Conservation (phyloP, 2,888 invertebrate genomes). For the Eucera pruinosa region DNA sequence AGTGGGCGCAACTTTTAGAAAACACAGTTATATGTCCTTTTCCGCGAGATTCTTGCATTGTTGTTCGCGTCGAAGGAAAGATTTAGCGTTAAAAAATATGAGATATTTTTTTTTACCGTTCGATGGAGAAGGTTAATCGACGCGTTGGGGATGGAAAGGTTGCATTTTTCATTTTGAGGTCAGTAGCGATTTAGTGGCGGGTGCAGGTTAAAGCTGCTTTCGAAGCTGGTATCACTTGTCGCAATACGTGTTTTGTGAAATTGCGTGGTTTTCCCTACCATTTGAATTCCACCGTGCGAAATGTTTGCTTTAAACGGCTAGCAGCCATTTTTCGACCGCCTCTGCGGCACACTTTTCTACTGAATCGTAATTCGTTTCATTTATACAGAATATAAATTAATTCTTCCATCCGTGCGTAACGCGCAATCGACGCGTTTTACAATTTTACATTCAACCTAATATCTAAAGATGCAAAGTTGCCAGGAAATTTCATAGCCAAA, state of each 20-base stretch:
- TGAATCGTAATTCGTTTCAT: background rate
- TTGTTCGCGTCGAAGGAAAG: background rate
- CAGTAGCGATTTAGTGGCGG: conserved; percentile 18
- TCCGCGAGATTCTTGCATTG: background rate
- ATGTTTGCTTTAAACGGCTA: background rate
- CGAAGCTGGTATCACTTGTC: conserved; percentile 7
- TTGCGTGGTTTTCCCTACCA: background rate
- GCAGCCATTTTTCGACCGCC: background rate
- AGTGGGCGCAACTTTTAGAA: no score
- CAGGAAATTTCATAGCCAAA: no score
- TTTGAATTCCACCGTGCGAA: conserved; percentile 1
- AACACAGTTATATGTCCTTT: no score
- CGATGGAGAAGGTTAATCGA: conserved; percentile 8
- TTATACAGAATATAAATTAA: background rate
- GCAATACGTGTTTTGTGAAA: background rate
- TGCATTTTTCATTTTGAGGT: conserved; percentile 54
- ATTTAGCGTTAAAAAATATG: background rate
- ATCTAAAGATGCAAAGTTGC: no score
- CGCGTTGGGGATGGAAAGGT: background rate
- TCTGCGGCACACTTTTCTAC: background rate
- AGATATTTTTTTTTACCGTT: background rate
- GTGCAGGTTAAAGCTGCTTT: conserved; percentile 13
- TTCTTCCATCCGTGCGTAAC: background rate
- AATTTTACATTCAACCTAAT: background rate
- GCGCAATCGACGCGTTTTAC: background rate